phyloP scores from a whole-genome alignment of 2,797 vertebrate species.

The Nannoperca obscura region DNA sequence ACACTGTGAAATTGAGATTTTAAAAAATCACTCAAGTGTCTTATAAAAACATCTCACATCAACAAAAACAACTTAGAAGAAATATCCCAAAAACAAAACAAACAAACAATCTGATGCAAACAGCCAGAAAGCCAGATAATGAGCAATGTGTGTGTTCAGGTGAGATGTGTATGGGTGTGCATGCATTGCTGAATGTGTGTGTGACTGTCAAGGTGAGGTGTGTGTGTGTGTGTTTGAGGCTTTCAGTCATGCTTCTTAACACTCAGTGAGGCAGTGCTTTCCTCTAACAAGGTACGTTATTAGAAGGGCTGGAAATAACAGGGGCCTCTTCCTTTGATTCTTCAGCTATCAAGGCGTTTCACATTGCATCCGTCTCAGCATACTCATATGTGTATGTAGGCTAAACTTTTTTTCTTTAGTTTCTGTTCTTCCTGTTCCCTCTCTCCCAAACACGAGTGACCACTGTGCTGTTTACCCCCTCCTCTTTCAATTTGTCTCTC shows the following conservation, averaged over 20 bases:
- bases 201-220: slow-evolving; percentile 14
- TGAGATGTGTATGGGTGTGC: neutral
- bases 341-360: slow-evolving; percentile 21
- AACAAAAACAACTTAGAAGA: slow-evolving; percentile 24
- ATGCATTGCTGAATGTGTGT: slow-evolving; percentile 6
- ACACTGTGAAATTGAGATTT: slow-evolving; percentile 1
- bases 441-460: slow-evolving; percentile 21
- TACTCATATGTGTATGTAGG: neutral
- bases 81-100: slow-evolving; percentile 32
- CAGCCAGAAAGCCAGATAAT: slow-evolving; percentile 34
- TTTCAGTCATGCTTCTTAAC: slow-evolving; percentile 36
- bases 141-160: slow-evolving; percentile 13
- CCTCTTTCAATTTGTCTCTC: slow-evolving; percentile 1
- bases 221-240: neutral
- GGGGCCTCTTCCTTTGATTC: slow-evolving; percentile 33
- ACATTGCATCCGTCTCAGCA: slow-evolving; percentile 18
- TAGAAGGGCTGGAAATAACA: slow-evolving; percentile 36
- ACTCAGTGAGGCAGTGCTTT: slow-evolving; percentile 22
- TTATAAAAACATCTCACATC: slow-evolving; percentile 24
- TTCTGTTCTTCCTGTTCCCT: neutral
- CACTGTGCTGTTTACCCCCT: neutral
- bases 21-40: neutral
- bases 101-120: slow-evolving; percentile 26
- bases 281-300: slow-evolving; percentile 43
- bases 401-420: slow-evolving; percentile 16